These are phyloP conservation scores for Chinchilla lanigera DNA, from an alignment of 2,113 vertebrate genomes.

Conservation along the genomic window DNA sequence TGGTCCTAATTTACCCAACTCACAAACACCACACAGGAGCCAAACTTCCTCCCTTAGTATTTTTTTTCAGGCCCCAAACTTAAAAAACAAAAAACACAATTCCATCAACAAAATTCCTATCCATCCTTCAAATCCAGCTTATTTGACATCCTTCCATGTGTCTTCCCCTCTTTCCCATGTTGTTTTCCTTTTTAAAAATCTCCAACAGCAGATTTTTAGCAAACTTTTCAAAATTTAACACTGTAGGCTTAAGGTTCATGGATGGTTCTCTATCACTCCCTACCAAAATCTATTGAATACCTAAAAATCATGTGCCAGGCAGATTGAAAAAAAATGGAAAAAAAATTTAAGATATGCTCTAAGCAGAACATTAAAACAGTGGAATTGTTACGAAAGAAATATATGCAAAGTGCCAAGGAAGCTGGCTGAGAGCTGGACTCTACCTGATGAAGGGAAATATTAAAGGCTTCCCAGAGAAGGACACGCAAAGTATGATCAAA, in stretches of 20 bases:
- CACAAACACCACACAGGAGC: neutral
- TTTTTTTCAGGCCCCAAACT: constrained; percentile 26
- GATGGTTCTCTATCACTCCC: neutral
- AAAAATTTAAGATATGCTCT: neutral
- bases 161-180: neutral
- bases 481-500: neutral
- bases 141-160: neutral
- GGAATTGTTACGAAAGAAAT: neutral
- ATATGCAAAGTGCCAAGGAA: neutral
- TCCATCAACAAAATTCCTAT: neutral
- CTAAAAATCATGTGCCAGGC: neutral
- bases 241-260: neutral
- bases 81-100: neutral
- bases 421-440: neutral
- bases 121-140: neutral
- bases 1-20: neutral
- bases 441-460: neutral
- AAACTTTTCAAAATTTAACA: neutral
- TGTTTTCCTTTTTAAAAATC: neutral
- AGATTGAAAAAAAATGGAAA: neutral
- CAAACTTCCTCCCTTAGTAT: neutral
- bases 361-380: neutral
- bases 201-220: neutral
- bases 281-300: neutral
- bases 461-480: neutral